phyloP scores from a whole-genome alignment of 2,888 invertebrate genomes.

The Drosophila neutralis region DNA sequence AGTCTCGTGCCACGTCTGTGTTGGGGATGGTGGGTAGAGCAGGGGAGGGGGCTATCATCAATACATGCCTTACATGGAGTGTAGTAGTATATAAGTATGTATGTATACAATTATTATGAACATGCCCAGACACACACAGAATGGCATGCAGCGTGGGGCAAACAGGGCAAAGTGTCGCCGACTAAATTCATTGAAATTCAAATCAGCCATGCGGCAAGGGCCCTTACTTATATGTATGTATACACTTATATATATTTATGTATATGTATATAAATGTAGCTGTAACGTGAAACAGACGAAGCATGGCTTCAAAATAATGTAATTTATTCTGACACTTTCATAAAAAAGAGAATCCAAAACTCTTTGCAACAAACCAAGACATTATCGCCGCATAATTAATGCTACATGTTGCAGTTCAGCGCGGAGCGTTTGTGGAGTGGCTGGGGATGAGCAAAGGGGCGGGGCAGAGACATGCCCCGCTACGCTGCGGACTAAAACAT shows the following conservation, averaged over 20 bases:
- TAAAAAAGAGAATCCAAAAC: conserved; percentile 64
- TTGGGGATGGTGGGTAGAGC: conserved; percentile 33
- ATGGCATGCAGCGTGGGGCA: conserved; percentile 3
- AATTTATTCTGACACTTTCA: conserved; percentile 81
- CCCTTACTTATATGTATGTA: conserved; percentile 8
- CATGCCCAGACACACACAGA: conserved; percentile 1
- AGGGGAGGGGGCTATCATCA: conserved; percentile 40
- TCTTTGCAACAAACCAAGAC: conserved; percentile 72
- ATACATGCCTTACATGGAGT: conserved; percentile 3
- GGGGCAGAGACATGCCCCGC: conserved; percentile 14
- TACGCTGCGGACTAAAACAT: conserved; percentile 52
- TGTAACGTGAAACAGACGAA: conserved; percentile 23
- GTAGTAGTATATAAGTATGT: neutral
- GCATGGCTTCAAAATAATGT: conserved; percentile 67
- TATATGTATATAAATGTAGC: neutral
- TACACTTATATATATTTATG: conserved; percentile 2
- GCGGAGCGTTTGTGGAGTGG: neutral
- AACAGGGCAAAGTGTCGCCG: conserved; percentile 21
- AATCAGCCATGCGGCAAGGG: conserved; percentile 28
- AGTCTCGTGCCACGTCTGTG: conserved; percentile 37
- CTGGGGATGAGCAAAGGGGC: neutral
- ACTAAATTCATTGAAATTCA: conserved; percentile 60
- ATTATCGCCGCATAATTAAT: conserved; percentile 81
- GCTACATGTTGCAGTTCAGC: conserved; percentile 73
- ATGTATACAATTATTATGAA: conserved; percentile 28